Conservation (phyloP, 2,113 vertebrate species). For the Spea bombifrons region DNA sequence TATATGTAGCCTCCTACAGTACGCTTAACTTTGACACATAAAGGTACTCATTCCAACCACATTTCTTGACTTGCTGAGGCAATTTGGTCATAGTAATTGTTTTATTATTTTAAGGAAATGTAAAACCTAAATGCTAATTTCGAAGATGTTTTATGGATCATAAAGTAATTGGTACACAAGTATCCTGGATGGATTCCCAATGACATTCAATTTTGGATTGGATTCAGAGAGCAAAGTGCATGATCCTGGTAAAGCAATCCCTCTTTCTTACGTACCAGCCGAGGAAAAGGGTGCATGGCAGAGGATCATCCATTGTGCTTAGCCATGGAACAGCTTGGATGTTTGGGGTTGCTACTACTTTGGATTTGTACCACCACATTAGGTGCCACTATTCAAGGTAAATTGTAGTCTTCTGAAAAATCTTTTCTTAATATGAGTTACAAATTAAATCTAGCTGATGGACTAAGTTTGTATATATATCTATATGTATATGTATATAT, state of each 20-base stretch:
- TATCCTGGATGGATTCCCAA: not conserved
- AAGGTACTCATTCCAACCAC: too few relatives aligned
- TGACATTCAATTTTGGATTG: not conserved
- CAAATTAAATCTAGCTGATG: too few relatives aligned
- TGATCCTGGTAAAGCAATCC: too few relatives aligned
- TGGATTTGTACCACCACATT: not conserved
- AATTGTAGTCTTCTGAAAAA: not conserved
- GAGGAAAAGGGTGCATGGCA: too few relatives aligned
- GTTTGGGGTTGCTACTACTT: not conserved
- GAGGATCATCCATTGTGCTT: not conserved
- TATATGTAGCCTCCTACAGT: too few relatives aligned
- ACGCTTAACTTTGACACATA: too few relatives aligned
- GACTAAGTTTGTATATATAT: too few relatives aligned
- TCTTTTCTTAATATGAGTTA: too few relatives aligned
- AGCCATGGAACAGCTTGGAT: not conserved
- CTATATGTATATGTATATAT: too few relatives aligned
- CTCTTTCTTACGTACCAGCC: not conserved
- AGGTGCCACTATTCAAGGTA: slow-evolving; percentile 20
- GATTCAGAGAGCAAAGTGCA: slow-evolving; percentile 1
- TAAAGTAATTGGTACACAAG: not conserved
- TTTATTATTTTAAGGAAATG: not conserved
- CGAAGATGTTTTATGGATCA: not conserved
- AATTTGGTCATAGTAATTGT: too few relatives aligned
- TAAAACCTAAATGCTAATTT: not conserved
- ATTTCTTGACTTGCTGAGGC: too few relatives aligned